Evolutionary conservation across 2,797 vertebrate species (phyloP).

Genomic region (Characodon lateralis): DNA sequence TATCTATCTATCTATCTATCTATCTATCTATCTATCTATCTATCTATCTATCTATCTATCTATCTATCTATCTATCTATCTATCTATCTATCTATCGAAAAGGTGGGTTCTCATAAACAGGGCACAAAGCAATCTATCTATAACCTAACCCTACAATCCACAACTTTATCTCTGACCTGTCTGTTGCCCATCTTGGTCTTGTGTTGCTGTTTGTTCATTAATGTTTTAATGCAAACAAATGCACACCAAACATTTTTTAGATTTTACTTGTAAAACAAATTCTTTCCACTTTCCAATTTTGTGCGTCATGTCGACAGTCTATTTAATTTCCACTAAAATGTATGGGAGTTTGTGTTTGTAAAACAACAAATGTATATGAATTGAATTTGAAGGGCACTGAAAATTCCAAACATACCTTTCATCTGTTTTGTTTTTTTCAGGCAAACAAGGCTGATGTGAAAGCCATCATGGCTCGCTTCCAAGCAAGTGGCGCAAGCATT

Average conservation of each 20-base stretch:
- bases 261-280: no score
- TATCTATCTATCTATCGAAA: slow-evolving; percentile 1
- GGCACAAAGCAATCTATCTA: no score
- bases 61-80: slow-evolving; percentile 1
- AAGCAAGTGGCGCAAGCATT: slow-evolving; percentile 25
- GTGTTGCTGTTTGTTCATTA: not conserved
- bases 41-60: slow-evolving; percentile 1
- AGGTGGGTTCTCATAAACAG: no score
- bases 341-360: not conserved
- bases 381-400: not conserved
- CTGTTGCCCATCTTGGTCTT: not conserved
- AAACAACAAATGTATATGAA: not conserved
- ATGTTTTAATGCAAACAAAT: no score
- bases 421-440: slow-evolving; percentile 29
- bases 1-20: slow-evolving; percentile 4
- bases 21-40: slow-evolving; percentile 1
- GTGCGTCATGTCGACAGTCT: no score
- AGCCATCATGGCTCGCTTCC: slow-evolving; percentile 75
- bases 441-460: slow-evolving; percentile 69
- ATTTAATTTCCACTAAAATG: not conserved
- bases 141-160: not conserved
- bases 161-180: not conserved
- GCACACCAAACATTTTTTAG: no score
- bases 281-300: no score
- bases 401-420: not conserved